Evolutionary conservation across 1,140 invertebrate genomes (phyloP).

Genomic region (Hylaeus volcanicus): DNA sequence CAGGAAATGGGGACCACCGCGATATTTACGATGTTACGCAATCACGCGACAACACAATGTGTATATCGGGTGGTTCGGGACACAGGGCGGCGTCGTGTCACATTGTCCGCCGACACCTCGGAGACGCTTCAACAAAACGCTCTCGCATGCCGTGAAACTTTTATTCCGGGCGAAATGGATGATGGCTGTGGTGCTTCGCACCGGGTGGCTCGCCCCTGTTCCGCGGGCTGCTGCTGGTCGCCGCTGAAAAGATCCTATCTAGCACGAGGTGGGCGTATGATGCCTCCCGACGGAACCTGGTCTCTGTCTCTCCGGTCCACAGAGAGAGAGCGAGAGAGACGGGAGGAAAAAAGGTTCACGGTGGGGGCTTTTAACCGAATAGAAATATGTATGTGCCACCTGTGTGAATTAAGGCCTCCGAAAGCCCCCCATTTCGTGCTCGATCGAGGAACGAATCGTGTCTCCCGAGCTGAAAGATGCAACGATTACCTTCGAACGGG

Average conservation of each 20-base stretch:
- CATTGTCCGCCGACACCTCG: slow-evolving; percentile 56
- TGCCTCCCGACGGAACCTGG: slow-evolving; percentile 22
- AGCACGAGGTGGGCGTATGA: slow-evolving; percentile 59
- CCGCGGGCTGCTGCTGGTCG: slow-evolving; percentile 16
- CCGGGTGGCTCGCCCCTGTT: slow-evolving; percentile 59
- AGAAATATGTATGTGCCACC: slow-evolving; percentile 50
- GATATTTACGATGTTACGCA: slow-evolving; percentile 19
- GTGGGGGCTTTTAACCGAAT: slow-evolving; percentile 30
- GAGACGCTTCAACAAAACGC: slow-evolving; percentile 43
- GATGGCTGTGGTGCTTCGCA: slow-evolving; percentile 42
- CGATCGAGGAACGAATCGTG: slow-evolving; percentile 31
- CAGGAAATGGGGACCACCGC: neutral
- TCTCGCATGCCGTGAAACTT: slow-evolving; percentile 49
- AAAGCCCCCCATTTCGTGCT: neutral
- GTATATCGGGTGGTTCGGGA: slow-evolving; percentile 3
- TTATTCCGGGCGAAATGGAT: slow-evolving; percentile 53
- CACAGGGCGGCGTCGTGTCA: slow-evolving; percentile 17
- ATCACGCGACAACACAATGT: slow-evolving; percentile 6
- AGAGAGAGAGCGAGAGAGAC: neutral
- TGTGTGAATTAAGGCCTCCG: slow-evolving; percentile 40
- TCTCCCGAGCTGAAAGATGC: slow-evolving; percentile 4
- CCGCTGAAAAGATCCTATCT: slow-evolving; percentile 59
- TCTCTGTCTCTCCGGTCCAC: slow-evolving; percentile 18
- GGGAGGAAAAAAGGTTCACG: slow-evolving; percentile 9
- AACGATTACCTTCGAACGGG: neutral